These are phyloP conservation scores for Dorcus hopei DNA, from an alignment of 2,888 invertebrate species.

Conservation along the genomic window DNA sequence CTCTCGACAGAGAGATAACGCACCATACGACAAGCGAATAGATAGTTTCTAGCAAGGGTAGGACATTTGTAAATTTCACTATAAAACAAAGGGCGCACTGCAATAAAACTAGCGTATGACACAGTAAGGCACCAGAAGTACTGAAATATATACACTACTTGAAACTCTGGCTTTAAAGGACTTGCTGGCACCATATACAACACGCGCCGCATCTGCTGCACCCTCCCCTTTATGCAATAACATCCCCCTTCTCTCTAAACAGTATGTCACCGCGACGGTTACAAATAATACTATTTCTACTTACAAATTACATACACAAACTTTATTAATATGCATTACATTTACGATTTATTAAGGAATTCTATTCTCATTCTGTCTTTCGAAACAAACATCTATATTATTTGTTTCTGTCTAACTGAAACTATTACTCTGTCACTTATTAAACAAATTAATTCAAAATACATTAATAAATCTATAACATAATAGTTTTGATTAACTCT, in stretches of 20 bases:
- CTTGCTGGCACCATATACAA: conserved; percentile 2
- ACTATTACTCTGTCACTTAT: no score
- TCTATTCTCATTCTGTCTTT: no score
- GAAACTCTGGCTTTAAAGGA: conserved; percentile 3
- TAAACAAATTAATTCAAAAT: no score
- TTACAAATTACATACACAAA: neutral
- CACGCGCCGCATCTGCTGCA: conserved; percentile 2
- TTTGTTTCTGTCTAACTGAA: no score
- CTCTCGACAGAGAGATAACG: neutral
- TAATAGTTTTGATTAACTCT: no score
- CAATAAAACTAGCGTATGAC: conserved; percentile 2
- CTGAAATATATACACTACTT: neutral
- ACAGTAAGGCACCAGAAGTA: neutral
- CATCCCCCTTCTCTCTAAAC: neutral
- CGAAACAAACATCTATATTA: no score
- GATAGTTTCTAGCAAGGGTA: neutral
- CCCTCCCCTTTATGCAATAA: conserved; percentile 1
- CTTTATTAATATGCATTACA: no score
- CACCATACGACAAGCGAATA: neutral
- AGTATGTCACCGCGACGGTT: neutral
- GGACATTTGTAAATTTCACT: conserved; percentile 3
- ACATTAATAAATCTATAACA: no score
- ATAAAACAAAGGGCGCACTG: conserved; percentile 1
- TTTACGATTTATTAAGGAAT: no score
- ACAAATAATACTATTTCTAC: neutral